phyloP scores from a whole-genome alignment of 2,113 vertebrate genomes.

The Vidua macroura region DNA sequence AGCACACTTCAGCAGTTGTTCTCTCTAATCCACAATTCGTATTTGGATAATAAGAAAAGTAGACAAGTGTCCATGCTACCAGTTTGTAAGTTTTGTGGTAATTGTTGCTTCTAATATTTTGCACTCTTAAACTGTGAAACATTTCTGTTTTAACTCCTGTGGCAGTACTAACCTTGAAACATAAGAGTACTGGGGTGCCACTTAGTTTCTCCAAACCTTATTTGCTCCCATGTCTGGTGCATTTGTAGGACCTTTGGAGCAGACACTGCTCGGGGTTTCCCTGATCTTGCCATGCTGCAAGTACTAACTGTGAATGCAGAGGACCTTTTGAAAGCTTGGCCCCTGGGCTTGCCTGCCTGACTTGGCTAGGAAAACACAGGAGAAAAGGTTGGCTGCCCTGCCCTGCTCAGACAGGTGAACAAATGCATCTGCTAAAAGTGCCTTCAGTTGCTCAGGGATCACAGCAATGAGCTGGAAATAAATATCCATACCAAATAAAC shows the following conservation, averaged over 20 bases:
- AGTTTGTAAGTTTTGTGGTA: neutral
- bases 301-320: neutral
- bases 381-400: neutral
- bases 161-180: neutral
- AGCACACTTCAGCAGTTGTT: neutral
- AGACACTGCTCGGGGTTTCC: neutral
- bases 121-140: neutral
- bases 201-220: neutral
- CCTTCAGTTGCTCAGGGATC: fast-evolving
- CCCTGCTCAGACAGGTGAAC: neutral
- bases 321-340: neutral
- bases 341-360: neutral
- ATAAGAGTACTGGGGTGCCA: neutral
- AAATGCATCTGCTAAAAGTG: neutral
- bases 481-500: neutral
- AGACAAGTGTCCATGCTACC: neutral
- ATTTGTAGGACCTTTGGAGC: neutral
- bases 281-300: neutral
- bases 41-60: neutral
- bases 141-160: neutral
- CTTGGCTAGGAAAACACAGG: neutral
- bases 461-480: neutral
- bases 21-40: neutral
- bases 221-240: neutral
- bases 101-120: neutral